Evolutionary conservation across 2,797 vertebrate species (phyloP), one percentile per base, ranked within the genome.

Genomic region (Urosaurus nigricauda): DNA sequence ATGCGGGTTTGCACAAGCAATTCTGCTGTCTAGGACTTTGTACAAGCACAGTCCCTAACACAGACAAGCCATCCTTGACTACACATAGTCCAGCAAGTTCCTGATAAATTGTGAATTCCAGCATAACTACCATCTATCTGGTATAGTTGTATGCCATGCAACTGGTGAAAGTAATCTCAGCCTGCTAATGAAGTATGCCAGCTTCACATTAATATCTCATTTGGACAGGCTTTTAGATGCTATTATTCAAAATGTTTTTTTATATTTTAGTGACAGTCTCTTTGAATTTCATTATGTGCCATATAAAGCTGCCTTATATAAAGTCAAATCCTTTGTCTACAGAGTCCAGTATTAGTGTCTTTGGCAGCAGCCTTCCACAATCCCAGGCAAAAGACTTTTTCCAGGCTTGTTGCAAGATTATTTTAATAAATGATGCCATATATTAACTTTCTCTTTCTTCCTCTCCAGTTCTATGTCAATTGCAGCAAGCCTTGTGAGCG

Each of bases 401-500:
- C 16, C 65, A 63, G 5, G 32, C 11, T n/a, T 58, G 73, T 74
- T 74, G 40, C 35, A 35, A 68, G 40, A 85, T 74, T 6, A 35
- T 74, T 74, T 78, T 65, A 14, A 56, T 58, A 11, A 40, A 6
- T 37, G 13, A 16, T 89, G 19, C 53, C 12, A 24, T 58, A 19
- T 13, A 40, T 68, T 81, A 56, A 56, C 2, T 53, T 91, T 14
- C 85, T 88, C 91, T 90, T 1, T 86, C 83, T 73, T 90, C 0
- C 89, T 84, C 43, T 89, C 89, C 92, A 99, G 99, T 82, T 99
- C 98, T 0, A 98, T 99, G 96, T 99, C 99, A 2, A 99, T 99
- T 74, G 98, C 99, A 79, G 98, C 99, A 3, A 99, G 98, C 96
- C 97, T 99, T 91, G 99, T 99, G 91, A 98, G 99, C 40, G 99